Conservation (phyloP, 2,797 vertebrate genomes). For the Nannoperca australis region DNA sequence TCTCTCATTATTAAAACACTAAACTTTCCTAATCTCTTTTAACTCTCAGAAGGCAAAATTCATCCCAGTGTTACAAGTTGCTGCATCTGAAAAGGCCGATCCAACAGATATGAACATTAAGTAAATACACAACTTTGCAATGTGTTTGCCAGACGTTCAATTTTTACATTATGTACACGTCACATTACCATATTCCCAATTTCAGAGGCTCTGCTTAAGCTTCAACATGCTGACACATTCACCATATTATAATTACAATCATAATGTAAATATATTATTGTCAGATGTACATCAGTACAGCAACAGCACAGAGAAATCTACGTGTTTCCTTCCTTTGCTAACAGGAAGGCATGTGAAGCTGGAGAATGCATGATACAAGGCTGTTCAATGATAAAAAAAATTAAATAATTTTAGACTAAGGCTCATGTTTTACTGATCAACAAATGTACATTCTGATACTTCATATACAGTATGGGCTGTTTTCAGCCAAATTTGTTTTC, state of each 20-base stretch:
- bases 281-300: not conserved
- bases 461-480: not conserved
- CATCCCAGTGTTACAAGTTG: slow-evolving; percentile 6
- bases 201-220: not conserved
- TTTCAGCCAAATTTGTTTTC: not conserved
- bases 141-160: slow-evolving; percentile 4
- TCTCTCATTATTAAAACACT: slow-evolving; percentile 8
- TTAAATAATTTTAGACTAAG: not conserved
- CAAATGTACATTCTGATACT: not conserved
- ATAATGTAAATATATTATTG: not conserved
- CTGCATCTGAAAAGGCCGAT: slow-evolving; percentile 9
- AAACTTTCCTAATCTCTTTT: slow-evolving; percentile 7
- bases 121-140: not conserved
- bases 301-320: not conserved
- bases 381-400: not conserved
- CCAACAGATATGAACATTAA: not conserved
- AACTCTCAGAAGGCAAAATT: slow-evolving; percentile 10
- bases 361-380: not conserved
- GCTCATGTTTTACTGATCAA: slow-evolving; percentile 4
- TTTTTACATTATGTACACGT: slow-evolving; percentile 30
- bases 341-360: not conserved
- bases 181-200: slow-evolving; percentile 15
- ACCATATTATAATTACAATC: not conserved
- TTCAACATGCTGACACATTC: not conserved
- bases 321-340: not conserved